Percentiles rank a stretch among this genome's conserved stretches.
Evolutionary conservation across 2,888 invertebrate genomes (phyloP).

Genomic region (Phortica okadai): DNA sequence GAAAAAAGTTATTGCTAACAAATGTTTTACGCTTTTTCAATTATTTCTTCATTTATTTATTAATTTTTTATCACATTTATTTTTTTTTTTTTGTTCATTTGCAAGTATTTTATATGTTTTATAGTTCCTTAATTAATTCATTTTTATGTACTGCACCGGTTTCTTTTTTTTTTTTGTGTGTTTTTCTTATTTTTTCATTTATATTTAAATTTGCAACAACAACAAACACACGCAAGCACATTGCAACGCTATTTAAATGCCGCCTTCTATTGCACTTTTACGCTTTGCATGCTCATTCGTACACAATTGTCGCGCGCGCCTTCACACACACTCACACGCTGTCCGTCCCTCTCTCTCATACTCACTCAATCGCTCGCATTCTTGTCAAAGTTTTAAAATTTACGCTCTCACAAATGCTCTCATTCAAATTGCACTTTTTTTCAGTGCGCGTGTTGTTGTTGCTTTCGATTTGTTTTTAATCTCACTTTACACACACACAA

Average conservation of each 20-base stretch:
- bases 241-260: conserved; percentile 40
- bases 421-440: not conserved
- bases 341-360: not conserved
- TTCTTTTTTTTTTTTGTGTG: conserved; percentile 24
- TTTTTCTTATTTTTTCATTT: conserved; percentile 51
- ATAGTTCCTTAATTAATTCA: too few species aligned
- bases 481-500: not conserved
- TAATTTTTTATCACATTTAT: too few species aligned
- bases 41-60: too few species aligned
- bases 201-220: conserved; percentile 66
- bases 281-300: conserved; percentile 57
- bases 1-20: too few species aligned
- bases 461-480: not conserved
- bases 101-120: too few species aligned
- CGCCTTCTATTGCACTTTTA: conserved; percentile 53
- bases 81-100: too few species aligned
- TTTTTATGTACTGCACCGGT: not conserved
- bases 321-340: not conserved
- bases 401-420: not conserved
- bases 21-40: too few species aligned
- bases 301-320: conserved; percentile 48
- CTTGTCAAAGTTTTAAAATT: not conserved
- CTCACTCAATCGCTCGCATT: not conserved
- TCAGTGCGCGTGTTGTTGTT: not conserved
- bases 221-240: conserved; percentile 36